phyloP scores from a whole-genome alignment of 1,140 invertebrate genomes.

The Planococcus citri region DNA sequence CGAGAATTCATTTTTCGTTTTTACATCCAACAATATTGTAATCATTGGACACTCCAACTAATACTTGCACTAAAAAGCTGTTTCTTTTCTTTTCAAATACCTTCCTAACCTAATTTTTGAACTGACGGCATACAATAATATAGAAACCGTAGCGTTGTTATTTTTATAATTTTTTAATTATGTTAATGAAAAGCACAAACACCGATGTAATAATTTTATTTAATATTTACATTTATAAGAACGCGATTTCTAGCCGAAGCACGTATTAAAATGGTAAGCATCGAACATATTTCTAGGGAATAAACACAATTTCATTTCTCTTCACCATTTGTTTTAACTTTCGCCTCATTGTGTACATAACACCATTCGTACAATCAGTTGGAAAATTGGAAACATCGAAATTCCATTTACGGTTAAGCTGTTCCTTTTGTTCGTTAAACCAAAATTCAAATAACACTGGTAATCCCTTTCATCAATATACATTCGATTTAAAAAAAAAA shows the following conservation, averaged over 20 bases:
- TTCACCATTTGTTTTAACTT: not conserved
- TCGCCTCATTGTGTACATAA: not conserved
- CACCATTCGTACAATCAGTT: not conserved
- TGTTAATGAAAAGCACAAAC: too few relatives aligned
- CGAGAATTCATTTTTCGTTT: too few relatives aligned
- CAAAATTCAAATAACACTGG: conserved; percentile 7
- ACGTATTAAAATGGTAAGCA: not conserved
- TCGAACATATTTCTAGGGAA: not conserved
- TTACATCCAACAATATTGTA: too few relatives aligned
- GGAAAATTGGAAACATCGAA: conserved; percentile 3
- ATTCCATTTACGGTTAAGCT: not conserved
- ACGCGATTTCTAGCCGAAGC: not conserved
- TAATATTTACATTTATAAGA: not conserved
- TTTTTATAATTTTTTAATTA: too few relatives aligned
- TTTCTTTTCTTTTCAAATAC: too few relatives aligned
- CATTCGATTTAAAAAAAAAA: too few relatives aligned
- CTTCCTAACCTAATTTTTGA: too few relatives aligned
- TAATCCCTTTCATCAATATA: not conserved
- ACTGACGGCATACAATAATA: too few relatives aligned
- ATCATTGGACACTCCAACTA: too few relatives aligned
- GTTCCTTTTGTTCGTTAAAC: not conserved
- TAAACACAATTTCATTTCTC: not conserved
- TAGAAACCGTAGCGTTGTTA: too few relatives aligned
- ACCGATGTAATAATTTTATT: too few relatives aligned
- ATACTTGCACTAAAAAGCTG: too few relatives aligned